Base-by-base conservation (phyloP, 1,140 invertebrate genomes). In the Sitodiplosis mosellana region DNA sequence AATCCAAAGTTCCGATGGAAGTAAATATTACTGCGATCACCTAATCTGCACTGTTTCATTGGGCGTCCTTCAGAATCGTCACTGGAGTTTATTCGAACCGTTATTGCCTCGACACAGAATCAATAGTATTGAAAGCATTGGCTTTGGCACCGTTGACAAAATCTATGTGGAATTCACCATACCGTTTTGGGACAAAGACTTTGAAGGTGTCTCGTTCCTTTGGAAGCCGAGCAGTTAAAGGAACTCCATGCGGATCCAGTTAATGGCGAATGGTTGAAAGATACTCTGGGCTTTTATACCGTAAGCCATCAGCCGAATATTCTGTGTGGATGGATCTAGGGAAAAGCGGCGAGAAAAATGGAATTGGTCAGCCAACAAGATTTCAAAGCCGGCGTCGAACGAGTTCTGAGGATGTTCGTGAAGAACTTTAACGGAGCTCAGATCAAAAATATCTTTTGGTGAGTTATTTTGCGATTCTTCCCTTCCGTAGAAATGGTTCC, bases 111-210 rank as follows among this genome's bases (percentile, higher is more conserved):
- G 58, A 15, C 56, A 71, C 8, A 83, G 82, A 65, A 54, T 73
- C 2, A 64, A 68, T 33, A 65, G 73, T 0, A 80, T 83, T 18
- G 64, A 77, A 58, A 71, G 70, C n/a, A 59, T 87, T 1, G 74
- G 74, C 12, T 71, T 83, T 51, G 83, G 81, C 34, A 75, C 75
- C 2, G 72, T 86, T 1, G 74, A 84, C 55, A 87, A 87, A 64
- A 75, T 91, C 45, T 86, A 81, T 53, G 55, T 85, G 17, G 72
- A 79, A 57, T 85, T 80, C 53, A 56, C 70, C 1, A 57, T 67
- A 38, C 66, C 66, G 20, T 83, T 81, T 70, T 78, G 80, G 74
- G 69, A 72, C 2, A 55, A 69, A 36, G 59, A 65, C 33, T 61
- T 53, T 45, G 56, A 56, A 38, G 66, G 60, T 38, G 72, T 68